Evolutionary conservation across 2,888 invertebrate genomes (phyloP), one percentile per base, ranked within the genome.

Genomic region (Flabesymbios commensalis): DNA sequence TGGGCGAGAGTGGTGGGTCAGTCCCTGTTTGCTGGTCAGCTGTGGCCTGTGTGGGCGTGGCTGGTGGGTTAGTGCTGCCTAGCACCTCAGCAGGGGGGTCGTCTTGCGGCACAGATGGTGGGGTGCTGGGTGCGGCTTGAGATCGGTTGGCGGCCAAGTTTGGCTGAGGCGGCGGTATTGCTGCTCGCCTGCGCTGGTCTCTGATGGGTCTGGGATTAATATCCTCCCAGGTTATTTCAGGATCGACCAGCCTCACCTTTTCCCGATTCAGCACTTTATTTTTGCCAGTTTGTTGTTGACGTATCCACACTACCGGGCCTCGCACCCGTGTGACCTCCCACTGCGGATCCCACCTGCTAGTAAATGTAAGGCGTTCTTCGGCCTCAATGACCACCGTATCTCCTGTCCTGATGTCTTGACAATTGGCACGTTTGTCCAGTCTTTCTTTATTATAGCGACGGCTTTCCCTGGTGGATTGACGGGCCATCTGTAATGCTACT

Each of bases 291-390:
- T 29, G 24, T 32, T 52, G 48, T 10, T 49, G 48, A 5, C 29
- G 31, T 7, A 57, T 10, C 47, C 33, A 49, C 7, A 47, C 7
- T 1, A 48, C 49, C 22, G 32, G 7, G 10, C 57, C 57, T 24
- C 48, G 48, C 7, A 57, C 36, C 17, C 57, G 10, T 2, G 49
- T 48, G n/a, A 57, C 48, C 32, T 29, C 10, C 47, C 49, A 57
- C 7, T n/a, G n/a, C n/a, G n/a, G n/a, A n/a, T n/a, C n/a, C n/a
- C n/a, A n/a, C n/a, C n/a, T n/a, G n/a, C n/a, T 4, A 22, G 33
- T 57, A 1, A 57, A 19, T 31, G 57, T 49, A 7, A 57, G 32
- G 17, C 33, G 57, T 33, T 57, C 57, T 2, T 29, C 47, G 5
- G 48, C 57, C n/a, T n/a, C 17, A 19, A 56, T 3, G 5, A 56